Conservation (phyloP, 2,113 vertebrate species). For the Excalfactoria chinensis region DNA sequence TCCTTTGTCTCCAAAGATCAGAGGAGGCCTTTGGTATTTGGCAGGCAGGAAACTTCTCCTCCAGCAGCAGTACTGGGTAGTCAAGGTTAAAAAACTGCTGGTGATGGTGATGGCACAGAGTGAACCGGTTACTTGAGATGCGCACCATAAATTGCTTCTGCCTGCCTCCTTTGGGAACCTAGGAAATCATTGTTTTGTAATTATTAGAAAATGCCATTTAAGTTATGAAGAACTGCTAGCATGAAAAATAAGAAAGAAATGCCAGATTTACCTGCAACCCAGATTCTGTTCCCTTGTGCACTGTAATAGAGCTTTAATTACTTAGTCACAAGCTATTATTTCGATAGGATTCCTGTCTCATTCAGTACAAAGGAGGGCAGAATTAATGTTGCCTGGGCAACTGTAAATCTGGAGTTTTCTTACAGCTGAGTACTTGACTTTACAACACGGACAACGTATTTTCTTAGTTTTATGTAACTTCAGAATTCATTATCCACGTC, state of each 20-base stretch:
- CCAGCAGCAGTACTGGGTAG: neutral
- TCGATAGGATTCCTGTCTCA: slow-evolving; percentile 32
- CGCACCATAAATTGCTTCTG: neutral
- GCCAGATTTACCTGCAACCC: neutral
- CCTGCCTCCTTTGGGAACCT: neutral
- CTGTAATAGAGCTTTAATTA: slow-evolving; percentile 54
- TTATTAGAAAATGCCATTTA: slow-evolving; percentile 9
- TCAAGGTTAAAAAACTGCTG: neutral
- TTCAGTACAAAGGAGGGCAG: slow-evolving; percentile 43
- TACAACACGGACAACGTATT: neutral
- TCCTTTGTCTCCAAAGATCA: neutral
- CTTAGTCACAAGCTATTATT: slow-evolving; percentile 45
- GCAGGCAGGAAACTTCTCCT: neutral
- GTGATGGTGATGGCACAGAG: neutral
- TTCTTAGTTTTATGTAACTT: slow-evolving; percentile 48
- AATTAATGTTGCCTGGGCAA: slow-evolving; percentile 60
- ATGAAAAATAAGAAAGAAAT: slow-evolving; percentile 18
- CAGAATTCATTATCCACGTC: neutral
- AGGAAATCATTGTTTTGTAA: neutral
- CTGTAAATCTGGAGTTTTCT: slow-evolving; percentile 53
- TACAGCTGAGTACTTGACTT: slow-evolving; percentile 41
- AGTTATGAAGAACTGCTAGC: neutral
- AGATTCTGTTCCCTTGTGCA: slow-evolving; percentile 16
- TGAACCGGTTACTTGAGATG: neutral
- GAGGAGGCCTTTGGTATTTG: neutral